Evolutionary conservation across 2,888 invertebrate genomes (phyloP).

Genomic region (Pinctada fucata): DNA sequence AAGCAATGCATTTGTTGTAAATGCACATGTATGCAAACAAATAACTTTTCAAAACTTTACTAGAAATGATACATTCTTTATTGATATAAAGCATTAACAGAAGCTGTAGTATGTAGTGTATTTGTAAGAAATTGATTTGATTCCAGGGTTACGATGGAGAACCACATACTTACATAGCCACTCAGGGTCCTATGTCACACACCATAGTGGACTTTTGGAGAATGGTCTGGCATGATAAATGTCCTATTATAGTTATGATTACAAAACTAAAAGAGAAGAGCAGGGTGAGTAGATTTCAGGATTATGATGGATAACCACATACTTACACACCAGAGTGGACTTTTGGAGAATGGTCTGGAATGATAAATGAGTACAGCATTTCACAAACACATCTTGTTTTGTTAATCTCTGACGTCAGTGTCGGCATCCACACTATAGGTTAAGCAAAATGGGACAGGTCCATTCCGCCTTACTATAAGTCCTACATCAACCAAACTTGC

Average conservation of each 20-base stretch:
- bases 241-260: slow-evolving; percentile 88
- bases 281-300: slow-evolving; percentile 50
- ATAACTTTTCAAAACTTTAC: neutral
- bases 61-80: too few relatives aligned
- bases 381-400: too few relatives aligned
- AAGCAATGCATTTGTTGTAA: too few relatives aligned
- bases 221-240: slow-evolving; percentile 84
- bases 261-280: slow-evolving; percentile 91
- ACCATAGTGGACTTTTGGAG: slow-evolving; percentile 94
- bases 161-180: slow-evolving; percentile 91
- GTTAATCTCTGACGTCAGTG: too few relatives aligned
- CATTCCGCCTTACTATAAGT: too few relatives aligned
- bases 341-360: slow-evolving; percentile 92
- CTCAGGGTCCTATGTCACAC: slow-evolving; percentile 93
- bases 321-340: slow-evolving; percentile 87
- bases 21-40: too few relatives aligned
- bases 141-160: slow-evolving; percentile 92
- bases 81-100: too few relatives aligned
- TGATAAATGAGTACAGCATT: slow-evolving; percentile 74
- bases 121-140: too few relatives aligned
- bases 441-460: too few relatives aligned
- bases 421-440: too few relatives aligned
- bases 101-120: too few relatives aligned
- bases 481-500: too few relatives aligned
- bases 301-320: neutral